Percentiles rank a stretch among this genome's conserved stretches.
Evolutionary conservation across 2,888 invertebrate species (phyloP).

Genomic region (Acanthopleura granulata): DNA sequence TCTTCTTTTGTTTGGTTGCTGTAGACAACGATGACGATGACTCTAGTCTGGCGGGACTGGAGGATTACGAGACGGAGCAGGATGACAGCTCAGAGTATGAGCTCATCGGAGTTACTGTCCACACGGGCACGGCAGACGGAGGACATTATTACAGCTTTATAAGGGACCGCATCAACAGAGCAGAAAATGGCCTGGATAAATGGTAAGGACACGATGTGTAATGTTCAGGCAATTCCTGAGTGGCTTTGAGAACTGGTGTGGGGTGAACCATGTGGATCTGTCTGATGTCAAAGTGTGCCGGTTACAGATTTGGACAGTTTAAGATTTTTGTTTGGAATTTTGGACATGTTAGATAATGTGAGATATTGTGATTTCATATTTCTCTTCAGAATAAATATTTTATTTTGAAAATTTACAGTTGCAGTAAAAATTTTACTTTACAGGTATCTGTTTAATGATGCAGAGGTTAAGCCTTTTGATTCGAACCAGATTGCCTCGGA

Average conservation of each 20-base stretch:
- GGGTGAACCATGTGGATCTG: no score
- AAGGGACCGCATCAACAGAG: constrained; percentile 79
- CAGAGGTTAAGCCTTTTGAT: constrained; percentile 86
- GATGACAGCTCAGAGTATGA: constrained; percentile 75
- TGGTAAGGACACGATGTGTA: constrained; percentile 73
- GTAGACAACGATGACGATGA: constrained; percentile 44
- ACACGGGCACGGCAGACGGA: constrained; percentile 97
- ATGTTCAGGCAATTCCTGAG: not conserved
- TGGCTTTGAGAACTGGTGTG: no score
- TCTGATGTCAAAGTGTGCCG: no score
- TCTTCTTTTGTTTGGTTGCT: not conserved
- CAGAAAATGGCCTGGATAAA: constrained; percentile 80
- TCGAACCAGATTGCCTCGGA: constrained; percentile 94
- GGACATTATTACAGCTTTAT: constrained; percentile 97
- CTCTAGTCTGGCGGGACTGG: constrained; percentile 36
- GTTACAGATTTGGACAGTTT: no score
- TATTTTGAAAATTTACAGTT: no score
- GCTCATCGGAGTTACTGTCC: constrained; percentile 93
- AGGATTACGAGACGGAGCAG: constrained; percentile 30
- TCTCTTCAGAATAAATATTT: no score
- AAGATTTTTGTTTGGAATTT: no score
- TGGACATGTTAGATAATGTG: no score
- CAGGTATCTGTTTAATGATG: constrained; percentile 70
- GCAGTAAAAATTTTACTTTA: not conserved
- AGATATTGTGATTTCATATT: no score